These are phyloP conservation scores for Guaruba guarouba DNA, from an alignment of 2,113 vertebrate species.

Conservation along the genomic window DNA sequence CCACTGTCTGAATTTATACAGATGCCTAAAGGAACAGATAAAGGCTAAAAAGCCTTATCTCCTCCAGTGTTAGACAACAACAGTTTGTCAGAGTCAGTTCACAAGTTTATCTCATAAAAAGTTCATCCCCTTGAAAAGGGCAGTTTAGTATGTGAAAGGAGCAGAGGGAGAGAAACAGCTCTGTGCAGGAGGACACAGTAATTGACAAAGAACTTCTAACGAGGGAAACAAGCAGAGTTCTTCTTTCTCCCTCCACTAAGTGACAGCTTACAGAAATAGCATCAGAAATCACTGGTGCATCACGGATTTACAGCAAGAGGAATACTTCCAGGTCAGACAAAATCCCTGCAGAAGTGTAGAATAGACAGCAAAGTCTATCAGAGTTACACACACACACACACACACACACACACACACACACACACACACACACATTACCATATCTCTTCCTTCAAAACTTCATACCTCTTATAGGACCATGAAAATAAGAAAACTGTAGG, in stretches of 20 bases:
- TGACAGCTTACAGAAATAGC: not conserved
- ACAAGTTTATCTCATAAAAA: not conserved
- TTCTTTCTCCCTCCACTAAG: not conserved
- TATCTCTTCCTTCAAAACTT: not conserved
- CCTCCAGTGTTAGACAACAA: not conserved
- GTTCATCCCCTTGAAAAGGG: constrained; percentile 13
- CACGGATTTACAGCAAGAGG: not conserved
- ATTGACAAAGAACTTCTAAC: not conserved
- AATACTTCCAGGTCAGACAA: not conserved
- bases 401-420: not conserved
- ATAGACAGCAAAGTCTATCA: not conserved
- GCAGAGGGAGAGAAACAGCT: not conserved
- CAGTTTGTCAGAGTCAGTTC: not conserved
- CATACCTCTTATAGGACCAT: not conserved
- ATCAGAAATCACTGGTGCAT: not conserved
- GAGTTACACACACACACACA: not conserved
- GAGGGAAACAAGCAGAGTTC: not conserved
- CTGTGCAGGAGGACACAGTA: not conserved
- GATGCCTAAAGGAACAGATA: constrained; percentile 23
- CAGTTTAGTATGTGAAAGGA: not conserved
- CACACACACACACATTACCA: fast-evolving
- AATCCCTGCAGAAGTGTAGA: not conserved
- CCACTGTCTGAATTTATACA: constrained; percentile 7
- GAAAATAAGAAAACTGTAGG: not conserved
- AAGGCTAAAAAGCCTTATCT: constrained; percentile 25